Evolutionary conservation across 1,140 invertebrate species (phyloP).

Genomic region (Diorhabda sublineata): DNA sequence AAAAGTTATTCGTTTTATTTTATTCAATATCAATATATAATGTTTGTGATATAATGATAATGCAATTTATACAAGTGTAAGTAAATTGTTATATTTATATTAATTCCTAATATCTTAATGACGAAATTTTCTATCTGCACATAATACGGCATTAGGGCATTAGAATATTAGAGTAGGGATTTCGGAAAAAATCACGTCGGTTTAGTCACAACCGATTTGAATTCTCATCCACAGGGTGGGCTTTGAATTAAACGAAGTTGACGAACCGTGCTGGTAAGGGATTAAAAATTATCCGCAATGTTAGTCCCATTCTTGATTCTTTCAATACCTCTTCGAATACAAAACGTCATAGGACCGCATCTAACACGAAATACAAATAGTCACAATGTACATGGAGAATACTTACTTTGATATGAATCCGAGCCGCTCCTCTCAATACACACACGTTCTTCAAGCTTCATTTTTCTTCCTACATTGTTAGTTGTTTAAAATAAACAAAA

Average conservation of each 20-base stretch:
- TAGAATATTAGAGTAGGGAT: conserved; percentile 6
- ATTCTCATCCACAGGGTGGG: conserved; percentile 16
- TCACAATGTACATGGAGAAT: background rate
- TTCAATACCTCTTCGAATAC: conserved; percentile 6
- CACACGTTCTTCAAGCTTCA: no score
- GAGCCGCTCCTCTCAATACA: no score
- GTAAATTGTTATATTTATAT: no score
- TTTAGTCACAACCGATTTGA: conserved; percentile 15
- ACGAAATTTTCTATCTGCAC: no score
- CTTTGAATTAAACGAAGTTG: conserved; percentile 22
- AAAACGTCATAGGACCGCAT: conserved; percentile 16
- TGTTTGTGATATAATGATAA: no score
- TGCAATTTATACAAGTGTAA: no score
- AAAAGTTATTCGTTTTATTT: no score
- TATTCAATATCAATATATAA: no score
- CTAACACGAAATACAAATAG: conserved; percentile 22
- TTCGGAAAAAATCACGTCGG: conserved; percentile 10
- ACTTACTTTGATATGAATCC: no score
- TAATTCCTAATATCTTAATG: no score
- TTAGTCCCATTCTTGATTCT: conserved; percentile 17
- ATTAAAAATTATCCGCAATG: conserved; percentile 20
- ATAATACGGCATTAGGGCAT: background rate
- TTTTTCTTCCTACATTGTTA: no score
- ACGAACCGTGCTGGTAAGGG: conserved; percentile 18
- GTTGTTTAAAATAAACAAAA: no score